These are phyloP conservation scores for Cydia strobilella DNA, from an alignment of 1,140 invertebrate species.

Conservation along the genomic window DNA sequence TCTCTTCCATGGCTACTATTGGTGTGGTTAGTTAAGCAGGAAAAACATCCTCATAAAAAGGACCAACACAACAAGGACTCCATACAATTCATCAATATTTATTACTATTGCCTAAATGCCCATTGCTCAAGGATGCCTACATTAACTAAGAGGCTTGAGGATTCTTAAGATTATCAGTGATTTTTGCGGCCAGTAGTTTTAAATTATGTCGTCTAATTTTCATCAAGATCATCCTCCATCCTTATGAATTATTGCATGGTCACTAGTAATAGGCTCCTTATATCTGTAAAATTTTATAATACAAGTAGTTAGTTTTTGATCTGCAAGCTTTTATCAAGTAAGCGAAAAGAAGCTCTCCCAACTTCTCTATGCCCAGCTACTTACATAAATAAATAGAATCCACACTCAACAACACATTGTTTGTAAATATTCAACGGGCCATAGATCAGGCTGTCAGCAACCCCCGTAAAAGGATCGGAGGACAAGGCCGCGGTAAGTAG, in stretches of 20 bases:
- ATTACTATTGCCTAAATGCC: not conserved
- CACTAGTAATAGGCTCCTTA: too few relatives aligned
- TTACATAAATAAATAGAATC: not conserved
- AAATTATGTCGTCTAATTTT: too few relatives aligned
- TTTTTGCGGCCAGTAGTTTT: too few relatives aligned
- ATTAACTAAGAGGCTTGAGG: too few relatives aligned
- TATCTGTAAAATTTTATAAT: too few relatives aligned
- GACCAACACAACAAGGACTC: not conserved
- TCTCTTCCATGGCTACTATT: not conserved
- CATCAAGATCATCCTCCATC: too few relatives aligned
- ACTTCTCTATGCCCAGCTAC: too few relatives aligned
- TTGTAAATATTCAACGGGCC: slow-evolving; percentile 51
- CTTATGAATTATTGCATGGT: too few relatives aligned
- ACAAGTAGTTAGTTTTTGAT: too few relatives aligned
- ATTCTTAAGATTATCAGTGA: too few relatives aligned
- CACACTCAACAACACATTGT: not conserved
- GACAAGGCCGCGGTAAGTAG: slow-evolving; percentile 13
- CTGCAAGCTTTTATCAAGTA: too few relatives aligned
- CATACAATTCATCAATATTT: not conserved
- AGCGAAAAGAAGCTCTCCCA: not conserved
- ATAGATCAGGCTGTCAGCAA: slow-evolving; percentile 42
- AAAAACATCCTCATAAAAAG: not conserved
- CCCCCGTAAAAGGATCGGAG: slow-evolving; percentile 16
- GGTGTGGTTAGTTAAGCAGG: not conserved
- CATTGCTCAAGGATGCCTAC: too few relatives aligned